Conservation (phyloP, 2,797 vertebrate species). For the Epinephelus malabaricus region DNA sequence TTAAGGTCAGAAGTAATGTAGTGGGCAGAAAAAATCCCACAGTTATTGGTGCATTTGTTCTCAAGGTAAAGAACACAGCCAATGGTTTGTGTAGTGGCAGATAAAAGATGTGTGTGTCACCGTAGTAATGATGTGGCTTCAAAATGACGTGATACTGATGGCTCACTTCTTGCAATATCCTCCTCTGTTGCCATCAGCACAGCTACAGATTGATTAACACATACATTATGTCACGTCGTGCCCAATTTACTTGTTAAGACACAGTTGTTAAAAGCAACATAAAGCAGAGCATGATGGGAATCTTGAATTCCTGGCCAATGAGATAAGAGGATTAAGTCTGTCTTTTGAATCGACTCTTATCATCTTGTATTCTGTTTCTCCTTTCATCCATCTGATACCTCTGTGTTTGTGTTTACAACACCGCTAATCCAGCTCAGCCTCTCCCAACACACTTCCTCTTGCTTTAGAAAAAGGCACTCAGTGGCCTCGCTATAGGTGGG, state of each 20-base stretch:
- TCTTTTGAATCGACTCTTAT: conserved; percentile 48
- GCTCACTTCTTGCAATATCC: not conserved
- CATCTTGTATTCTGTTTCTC: conserved; percentile 47
- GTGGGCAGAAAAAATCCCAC: not conserved
- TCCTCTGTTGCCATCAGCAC: not conserved
- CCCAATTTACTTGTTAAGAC: conserved; percentile 18
- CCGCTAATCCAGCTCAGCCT: conserved; percentile 54
- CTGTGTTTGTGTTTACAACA: conserved; percentile 69
- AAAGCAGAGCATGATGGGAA: conserved; percentile 36
- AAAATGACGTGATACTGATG: not conserved
- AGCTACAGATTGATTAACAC: not conserved
- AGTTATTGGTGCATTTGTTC: conserved; percentile 15
- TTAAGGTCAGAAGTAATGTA: conserved; percentile 19
- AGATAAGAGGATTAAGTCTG: conserved; percentile 69
- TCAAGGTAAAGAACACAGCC: conserved; percentile 1
- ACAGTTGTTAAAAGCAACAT: conserved; percentile 30
- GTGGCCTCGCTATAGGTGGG: not conserved
- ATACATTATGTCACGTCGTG: not conserved
- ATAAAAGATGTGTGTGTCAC: not conserved
- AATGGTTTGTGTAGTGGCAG: not conserved
- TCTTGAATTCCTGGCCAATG: conserved; percentile 21
- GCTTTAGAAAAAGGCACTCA: conserved; percentile 10
- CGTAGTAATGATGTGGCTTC: not conserved
- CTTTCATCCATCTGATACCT: conserved; percentile 62
- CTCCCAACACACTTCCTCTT: conserved; percentile 39